Base-by-base conservation (phyloP, 2,797 vertebrate species). In the Intellagama lesueurii region DNA sequence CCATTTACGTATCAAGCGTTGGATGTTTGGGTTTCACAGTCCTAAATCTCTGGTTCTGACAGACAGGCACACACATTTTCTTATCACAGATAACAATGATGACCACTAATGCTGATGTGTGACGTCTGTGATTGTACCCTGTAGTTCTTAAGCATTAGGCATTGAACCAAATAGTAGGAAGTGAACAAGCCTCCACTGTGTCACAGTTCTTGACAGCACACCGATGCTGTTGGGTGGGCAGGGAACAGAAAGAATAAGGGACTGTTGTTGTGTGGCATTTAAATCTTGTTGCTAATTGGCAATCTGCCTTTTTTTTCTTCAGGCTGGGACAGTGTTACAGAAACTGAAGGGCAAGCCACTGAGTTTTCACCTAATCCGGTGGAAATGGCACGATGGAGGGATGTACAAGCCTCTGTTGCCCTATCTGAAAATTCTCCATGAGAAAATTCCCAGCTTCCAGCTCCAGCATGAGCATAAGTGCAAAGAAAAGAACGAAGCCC, bases 321-420 rank as follows among this genome's bases (percentile, higher is more conserved):
- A 98, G 98, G 98, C 97, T 0, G 96, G 97, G 11, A 93, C 94
- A 0, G 47, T 97, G 78, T 93, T 98, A 90, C 97, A 97, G 8
- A 96, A 96, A 68, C 92, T 98, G 85, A 97, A 96, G 90, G 97
- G 97, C 52, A 89, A 96, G 66, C 97, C 97, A 0, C 95, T 97
- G 30, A 93, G 93, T 87, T 96, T 98, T 76, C 92, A 87, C 0
- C 89, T 98, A 7, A 95, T 98, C 70, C 95, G 96, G 0, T 98
- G 97, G 97, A 93, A 90, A 75, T 95, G 96, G 86, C 94, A 93
- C 0, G 92, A 97, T 0, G 97, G 97, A 1, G 93, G 91, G 0
- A 79, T 97, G 64, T 98, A 97, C 30, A 95, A 95, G 69, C 98
- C 97, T 0, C 93, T 98, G 68, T 81, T 98, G 91, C 97, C 97